Conservation (phyloP, 2,113 vertebrate species). For the Carlito syrichta region DNA sequence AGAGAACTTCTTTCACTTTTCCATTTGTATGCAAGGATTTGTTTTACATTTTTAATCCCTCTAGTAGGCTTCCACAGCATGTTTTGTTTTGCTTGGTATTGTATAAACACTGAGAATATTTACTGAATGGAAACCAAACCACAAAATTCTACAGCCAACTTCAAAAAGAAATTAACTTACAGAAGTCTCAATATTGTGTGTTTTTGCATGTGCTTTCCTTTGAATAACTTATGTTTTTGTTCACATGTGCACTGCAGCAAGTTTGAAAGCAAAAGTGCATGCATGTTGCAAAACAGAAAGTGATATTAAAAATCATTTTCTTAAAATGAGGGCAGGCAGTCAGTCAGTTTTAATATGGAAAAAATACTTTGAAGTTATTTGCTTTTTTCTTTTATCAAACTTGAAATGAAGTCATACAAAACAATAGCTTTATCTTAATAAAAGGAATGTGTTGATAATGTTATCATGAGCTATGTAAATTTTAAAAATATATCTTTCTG, state of each 20-base stretch:
- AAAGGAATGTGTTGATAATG: neutral
- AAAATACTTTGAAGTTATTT: neutral
- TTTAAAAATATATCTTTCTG: neutral
- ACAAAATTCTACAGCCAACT: neutral
- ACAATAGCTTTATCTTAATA: neutral
- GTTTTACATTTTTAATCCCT: neutral
- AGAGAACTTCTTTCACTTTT: neutral
- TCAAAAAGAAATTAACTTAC: neutral
- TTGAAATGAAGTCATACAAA: neutral
- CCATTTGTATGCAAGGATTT: neutral
- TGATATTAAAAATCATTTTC: neutral
- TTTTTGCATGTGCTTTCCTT: neutral
- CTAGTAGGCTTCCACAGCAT: neutral
- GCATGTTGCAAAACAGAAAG: neutral
- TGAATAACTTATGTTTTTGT: neutral
- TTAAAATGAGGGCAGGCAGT: neutral
- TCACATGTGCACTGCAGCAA: neutral
- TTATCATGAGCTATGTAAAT: neutral
- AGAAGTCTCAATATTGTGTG: neutral
- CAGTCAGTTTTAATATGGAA: neutral
- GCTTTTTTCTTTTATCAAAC: neutral
- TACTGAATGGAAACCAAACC: constrained; percentile 12
- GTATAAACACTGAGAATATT: neutral
- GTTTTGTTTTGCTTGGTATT: neutral
- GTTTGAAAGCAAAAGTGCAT: neutral